Percentiles rank a stretch among this genome's conserved stretches.
phyloP scores from a whole-genome alignment of 2,888 invertebrate genomes.

The Entomobrya multifasciata region DNA sequence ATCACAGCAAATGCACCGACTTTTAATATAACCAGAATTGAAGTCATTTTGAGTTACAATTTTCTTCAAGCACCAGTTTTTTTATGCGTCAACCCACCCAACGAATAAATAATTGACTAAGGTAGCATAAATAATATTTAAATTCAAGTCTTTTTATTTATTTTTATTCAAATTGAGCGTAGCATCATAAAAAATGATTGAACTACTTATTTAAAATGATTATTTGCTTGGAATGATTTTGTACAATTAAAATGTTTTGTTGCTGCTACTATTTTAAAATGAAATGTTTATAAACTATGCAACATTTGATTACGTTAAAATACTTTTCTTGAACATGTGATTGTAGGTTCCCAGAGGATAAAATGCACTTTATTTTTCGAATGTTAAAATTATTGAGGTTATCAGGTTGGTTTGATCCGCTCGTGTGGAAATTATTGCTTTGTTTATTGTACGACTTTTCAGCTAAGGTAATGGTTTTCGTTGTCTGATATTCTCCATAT shows the following conservation, averaged over 20 bases:
- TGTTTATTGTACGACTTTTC: neutral
- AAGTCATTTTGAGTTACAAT: no score
- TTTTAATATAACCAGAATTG: no score
- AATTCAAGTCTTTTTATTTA: neutral
- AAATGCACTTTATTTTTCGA: neutral
- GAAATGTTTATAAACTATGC: no score
- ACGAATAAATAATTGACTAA: no score
- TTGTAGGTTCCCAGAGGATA: no score
- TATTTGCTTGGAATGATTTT: neutral
- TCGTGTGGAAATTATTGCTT: neutral
- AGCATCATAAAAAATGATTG: neutral
- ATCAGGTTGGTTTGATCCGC: neutral
- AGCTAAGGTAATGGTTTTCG: neutral
- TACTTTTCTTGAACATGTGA: no score
- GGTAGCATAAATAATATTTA: no score
- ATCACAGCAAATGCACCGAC: no score
- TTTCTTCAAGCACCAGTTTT: no score
- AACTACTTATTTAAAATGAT: neutral
- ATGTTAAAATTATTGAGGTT: neutral
- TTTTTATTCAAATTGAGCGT: neutral
- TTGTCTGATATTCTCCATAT: slow-evolving; percentile 56
- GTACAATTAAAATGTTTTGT: neutral
- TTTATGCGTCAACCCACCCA: no score
- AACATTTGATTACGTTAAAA: no score
- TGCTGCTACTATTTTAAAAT: no score